A percentile compares a stretch with the other conserved stretches of the same genome.
Conservation (phyloP, 1,140 invertebrate species). For the Melitaea cinxia region DNA sequence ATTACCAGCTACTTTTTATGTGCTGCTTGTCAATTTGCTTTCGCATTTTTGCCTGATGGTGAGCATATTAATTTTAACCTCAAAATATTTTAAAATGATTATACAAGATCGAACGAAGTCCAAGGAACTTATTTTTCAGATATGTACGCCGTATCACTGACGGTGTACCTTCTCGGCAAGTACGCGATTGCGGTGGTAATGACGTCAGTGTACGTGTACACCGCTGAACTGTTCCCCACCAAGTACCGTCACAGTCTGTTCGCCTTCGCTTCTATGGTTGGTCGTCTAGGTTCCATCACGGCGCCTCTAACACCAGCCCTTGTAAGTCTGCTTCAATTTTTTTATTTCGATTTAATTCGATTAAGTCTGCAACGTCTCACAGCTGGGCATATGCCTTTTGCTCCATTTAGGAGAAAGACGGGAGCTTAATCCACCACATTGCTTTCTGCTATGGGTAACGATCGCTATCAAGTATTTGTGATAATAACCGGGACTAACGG, state of each 20-base stretch:
- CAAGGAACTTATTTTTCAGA: slow-evolving; percentile 16
- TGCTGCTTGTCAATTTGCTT: slow-evolving; percentile 68
- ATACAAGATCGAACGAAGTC: neutral
- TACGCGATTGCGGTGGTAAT: slow-evolving; percentile 86
- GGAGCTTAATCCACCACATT: no score
- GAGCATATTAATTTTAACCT: slow-evolving; percentile 9
- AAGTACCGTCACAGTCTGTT: slow-evolving; percentile 85
- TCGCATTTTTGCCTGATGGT: slow-evolving; percentile 61
- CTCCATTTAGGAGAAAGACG: neutral
- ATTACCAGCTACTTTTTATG: slow-evolving; percentile 63
- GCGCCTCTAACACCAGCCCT: slow-evolving; percentile 87
- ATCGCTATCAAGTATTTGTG: no score
- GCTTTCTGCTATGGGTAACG: no score
- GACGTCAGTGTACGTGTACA: slow-evolving; percentile 86
- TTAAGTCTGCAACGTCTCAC: neutral
- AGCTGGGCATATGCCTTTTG: no score
- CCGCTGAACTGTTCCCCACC: slow-evolving; percentile 88
- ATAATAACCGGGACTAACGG: no score
- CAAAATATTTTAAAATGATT: neutral
- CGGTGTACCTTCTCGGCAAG: slow-evolving; percentile 87
- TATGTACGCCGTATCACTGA: slow-evolving; percentile 54
- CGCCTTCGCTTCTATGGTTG: slow-evolving; percentile 87
- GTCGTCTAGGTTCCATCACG: slow-evolving; percentile 87
- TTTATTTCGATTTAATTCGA: neutral
- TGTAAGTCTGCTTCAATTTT: slow-evolving; percentile 65